phyloP scores from a whole-genome alignment of 1,140 invertebrate genomes.

The Pollicipes pollicipes region DNA sequence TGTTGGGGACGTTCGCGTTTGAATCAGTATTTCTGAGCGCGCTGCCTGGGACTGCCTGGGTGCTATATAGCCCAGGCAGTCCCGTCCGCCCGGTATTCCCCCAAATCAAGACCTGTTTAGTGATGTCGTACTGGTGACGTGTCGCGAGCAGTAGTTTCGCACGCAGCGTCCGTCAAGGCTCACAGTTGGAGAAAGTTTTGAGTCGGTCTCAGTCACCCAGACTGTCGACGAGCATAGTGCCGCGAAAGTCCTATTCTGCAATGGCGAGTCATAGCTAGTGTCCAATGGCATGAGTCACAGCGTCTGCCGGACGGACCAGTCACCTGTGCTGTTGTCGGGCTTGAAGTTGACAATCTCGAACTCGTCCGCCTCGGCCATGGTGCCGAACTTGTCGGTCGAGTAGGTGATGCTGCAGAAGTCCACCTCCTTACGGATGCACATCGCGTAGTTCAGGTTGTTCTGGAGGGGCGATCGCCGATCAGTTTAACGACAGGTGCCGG shows the following conservation, averaged over 20 bases:
- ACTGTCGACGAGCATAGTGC: neutral
- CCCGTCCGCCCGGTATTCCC: too few species aligned
- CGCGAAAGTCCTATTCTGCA: neutral
- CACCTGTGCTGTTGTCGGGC: neutral
- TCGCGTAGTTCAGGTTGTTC: conserved; percentile 62
- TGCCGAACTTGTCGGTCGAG: neutral
- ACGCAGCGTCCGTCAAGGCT: too few species aligned
- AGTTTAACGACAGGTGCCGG: neutral
- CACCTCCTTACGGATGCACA: conserved; percentile 43
- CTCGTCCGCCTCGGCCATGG: neutral
- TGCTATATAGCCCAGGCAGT: too few species aligned
- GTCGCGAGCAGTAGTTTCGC: too few species aligned
- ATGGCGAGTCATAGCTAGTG: neutral
- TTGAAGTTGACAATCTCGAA: neutral
- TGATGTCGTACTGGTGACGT: too few species aligned
- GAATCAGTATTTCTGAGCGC: too few species aligned
- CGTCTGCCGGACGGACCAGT: too few species aligned
- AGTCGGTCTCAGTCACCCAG: neutral
- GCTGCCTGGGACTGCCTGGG: too few species aligned
- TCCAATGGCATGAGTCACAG: neutral
- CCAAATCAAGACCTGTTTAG: too few species aligned
- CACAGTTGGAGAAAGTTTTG: neutral
- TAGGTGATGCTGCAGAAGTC: conserved; percentile 47
- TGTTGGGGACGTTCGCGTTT: too few species aligned
- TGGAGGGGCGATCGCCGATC: conserved; percentile 27